Base-by-base conservation (phyloP, 2,888 invertebrate species). In the Mongoloraphidia duomilia region DNA sequence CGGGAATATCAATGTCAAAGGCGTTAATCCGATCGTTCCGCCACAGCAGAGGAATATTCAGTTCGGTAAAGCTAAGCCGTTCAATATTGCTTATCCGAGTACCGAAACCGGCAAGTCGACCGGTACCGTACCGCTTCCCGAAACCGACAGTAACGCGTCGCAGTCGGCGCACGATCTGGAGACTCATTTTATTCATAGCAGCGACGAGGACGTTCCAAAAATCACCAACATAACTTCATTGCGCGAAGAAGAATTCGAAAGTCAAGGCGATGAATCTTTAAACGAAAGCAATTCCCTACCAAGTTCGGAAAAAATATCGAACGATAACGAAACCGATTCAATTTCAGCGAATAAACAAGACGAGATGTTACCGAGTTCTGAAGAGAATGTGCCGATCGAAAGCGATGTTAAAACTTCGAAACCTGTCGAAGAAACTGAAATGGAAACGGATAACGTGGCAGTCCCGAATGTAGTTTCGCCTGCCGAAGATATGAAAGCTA, bases 1-100 rank as follows among this genome's bases (percentile, higher is more conserved):
- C 58, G 47, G 53, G 55, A 41, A 58, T 61, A 37, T 58, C 59
- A 8, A 52, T 59, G 54, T 49, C 61, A 44, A 62, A 61, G 52
- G 61, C 57, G 52, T 61, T 61, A 47, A 61, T 63, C 46, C 61
- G 61, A 2, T 60, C 60, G 36, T 61, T 38, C n/a, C 46, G 8
- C 14, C 34, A 1, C 36, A 36, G n/a, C 36, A 36, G 13, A 37
- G 33, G n/a, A 46, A 50, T 13, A 49, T 50, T 12, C 46, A 51
- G 47, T 37, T 48, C 13, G 50, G 50, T 13, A 52, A 53, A 51
- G 50, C 50, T 13, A 44, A 53, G 38, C 51, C 52, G 5, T 51
- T 51, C 34, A 52, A 52, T 36, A 41, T 50, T 33, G 48, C 49
- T n/a, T 48, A 40, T 47, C 35, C 34, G 34, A 17, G 40, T 12